Evolutionary conservation across 2,888 invertebrate genomes (phyloP), one percentile per base, ranked within the genome.

Genomic region (Elegia similella): DNA sequence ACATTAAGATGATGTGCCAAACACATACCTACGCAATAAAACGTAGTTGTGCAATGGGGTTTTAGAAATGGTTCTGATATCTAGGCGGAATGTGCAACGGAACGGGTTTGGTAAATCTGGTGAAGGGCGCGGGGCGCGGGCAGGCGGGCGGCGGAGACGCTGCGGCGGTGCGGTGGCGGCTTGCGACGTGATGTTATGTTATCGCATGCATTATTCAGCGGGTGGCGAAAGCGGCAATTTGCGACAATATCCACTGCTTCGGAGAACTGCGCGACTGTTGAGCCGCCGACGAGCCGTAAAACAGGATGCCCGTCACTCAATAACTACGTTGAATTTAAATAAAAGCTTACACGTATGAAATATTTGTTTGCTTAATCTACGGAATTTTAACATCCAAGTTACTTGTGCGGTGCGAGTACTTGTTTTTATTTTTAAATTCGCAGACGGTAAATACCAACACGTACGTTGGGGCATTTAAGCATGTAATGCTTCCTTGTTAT

Each of bases 161-260:
- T 23, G 60, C 64, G 70, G 68, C 67, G 69, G 66, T 72, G 69
- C 68, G 68, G 67, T 69, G 66, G 65, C 63, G 59, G 68, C 67
- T 75, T 77, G 76, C 78, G 78, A 87, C 85, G 89, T 89, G 89
- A 87, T 84, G 86, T 83, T 86, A 89, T 89, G 88, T 83, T 88
- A 86, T 86, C 87, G 80, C 87, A 90, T 90, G 86, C 86, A 90
- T 90, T 87, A 91, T 91, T 89, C 90, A 91, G 80, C 81, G 81
- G 80, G 83, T 81, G 88, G 89, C 88, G 90, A 91, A 90, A 91
- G 90, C 90, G 85, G 88, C 87, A 88, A 89, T 90, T 89, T 90
- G 90, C 88, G 89, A 88, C 90, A 88, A 86, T 90, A 90, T 90
- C 88, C 89, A 88, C 81, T 75, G 87, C 82, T 89, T 90, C 90